Evolutionary conservation across 2,113 vertebrate genomes (phyloP), one percentile per base, ranked within the genome.

Genomic region (Ptilonorhynchus violaceus): DNA sequence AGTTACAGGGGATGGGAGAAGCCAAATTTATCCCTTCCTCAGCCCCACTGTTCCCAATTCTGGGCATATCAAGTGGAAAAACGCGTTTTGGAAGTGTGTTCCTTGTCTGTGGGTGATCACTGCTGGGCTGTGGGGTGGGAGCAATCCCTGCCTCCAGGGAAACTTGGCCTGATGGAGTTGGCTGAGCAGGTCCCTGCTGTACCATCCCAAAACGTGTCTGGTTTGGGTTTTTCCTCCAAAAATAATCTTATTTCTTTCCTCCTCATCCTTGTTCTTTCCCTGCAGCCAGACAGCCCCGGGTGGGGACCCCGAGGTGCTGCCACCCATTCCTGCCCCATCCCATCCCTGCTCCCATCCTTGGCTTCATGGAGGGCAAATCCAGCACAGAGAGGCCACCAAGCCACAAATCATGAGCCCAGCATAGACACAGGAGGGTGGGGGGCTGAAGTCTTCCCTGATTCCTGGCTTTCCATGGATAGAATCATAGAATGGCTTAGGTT

Each of bases 31-130:
- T 41, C 53, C 31, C 37, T 59, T 58, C n/a, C 49, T 77, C 47
- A 17, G 42, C 60, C 31, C 39, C 27, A 7, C 2, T 0, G 6
- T 31, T 77, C 49, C 74, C 16, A 55, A 0, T 53, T 69, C 49
- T 23, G 64, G 59, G 63, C 5, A 17, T 18, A 35, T 9, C 19
- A 6, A 31, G 47, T 6, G 46, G 52, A 5, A 76, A 58, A 52
- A 14, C 0, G 1, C 0, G 0, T 17, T 50, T 33, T 1, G 16
- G 63, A 20, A 39, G 15, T 0, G 7, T 19, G 15, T 53, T 35
- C 42, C 15, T 31, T 2, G 0, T 7, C 35, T 9, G 27, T 30
- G 84, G 37, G 69, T 31, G 64, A 15, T 31, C 31, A 4, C 53
- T 33, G 69, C 0, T 1, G 23, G 46, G 66, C 33, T 50, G 15